Percentiles rank a stretch among this genome's conserved stretches.
phyloP scores from a whole-genome alignment of 2,888 invertebrate species.

The Zeuzera pyrina region DNA sequence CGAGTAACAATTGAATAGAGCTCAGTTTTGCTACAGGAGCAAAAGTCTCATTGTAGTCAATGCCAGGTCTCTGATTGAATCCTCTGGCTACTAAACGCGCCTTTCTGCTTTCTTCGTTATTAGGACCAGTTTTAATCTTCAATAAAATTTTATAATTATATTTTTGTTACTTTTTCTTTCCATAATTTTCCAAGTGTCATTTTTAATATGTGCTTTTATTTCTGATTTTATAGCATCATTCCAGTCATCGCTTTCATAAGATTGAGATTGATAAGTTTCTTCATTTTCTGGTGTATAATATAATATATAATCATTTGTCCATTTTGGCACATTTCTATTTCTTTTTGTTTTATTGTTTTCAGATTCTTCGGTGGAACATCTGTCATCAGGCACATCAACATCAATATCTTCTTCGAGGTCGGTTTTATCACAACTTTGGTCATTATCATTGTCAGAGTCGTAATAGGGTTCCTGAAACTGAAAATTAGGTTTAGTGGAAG shows the following conservation, averaged over 20 bases:
- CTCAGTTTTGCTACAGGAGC: slow-evolving; percentile 7
- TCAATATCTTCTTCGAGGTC: too few relatives aligned
- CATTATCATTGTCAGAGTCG: too few relatives aligned
- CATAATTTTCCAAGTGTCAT: slow-evolving; percentile 8
- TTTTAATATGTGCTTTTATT: slow-evolving; percentile 4
- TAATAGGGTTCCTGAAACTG: too few relatives aligned
- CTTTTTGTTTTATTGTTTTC: too few relatives aligned
- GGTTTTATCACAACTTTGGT: too few relatives aligned
- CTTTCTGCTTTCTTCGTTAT: slow-evolving; percentile 5
- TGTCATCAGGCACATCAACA: too few relatives aligned
- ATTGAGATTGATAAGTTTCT: not conserved
- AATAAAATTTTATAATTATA: slow-evolving; percentile 6
- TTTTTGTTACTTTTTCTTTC: slow-evolving; percentile 2
- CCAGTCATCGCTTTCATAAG: slow-evolving; percentile 1
- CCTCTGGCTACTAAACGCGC: slow-evolving; percentile 4
- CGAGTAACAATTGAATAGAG: slow-evolving; percentile 1
- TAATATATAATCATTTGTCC: too few relatives aligned
- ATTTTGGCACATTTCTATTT: too few relatives aligned
- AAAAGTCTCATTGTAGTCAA: too few relatives aligned
- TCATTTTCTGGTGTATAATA: not conserved
- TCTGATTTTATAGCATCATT: slow-evolving; percentile 3
- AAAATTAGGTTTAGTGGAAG: too few relatives aligned
- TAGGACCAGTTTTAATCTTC: slow-evolving; percentile 7
- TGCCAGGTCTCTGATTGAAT: too few relatives aligned
- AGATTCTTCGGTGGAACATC: too few relatives aligned